These are phyloP conservation scores for Phengaris arion DNA, from an alignment of 2,888 invertebrate genomes.

Conservation along the genomic window DNA sequence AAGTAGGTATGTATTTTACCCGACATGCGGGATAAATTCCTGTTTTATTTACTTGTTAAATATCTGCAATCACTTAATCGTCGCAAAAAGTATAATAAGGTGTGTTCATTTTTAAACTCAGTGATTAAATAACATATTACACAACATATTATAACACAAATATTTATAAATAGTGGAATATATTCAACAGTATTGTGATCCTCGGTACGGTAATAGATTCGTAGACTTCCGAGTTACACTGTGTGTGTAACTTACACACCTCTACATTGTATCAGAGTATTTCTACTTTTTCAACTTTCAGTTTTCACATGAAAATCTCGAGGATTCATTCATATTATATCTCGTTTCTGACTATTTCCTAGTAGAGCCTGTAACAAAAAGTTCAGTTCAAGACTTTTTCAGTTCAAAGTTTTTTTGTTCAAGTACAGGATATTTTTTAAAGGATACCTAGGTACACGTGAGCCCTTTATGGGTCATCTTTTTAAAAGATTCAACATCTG, in stretches of 20 bases:
- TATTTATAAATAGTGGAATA: constrained; percentile 31
- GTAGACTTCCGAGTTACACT: too few relatives aligned
- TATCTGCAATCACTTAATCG: too few relatives aligned
- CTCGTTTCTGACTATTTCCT: constrained; percentile 68
- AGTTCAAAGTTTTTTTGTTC: too few relatives aligned
- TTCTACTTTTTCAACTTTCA: background rate
- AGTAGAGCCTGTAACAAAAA: constrained; percentile 65
- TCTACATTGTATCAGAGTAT: constrained; percentile 34
- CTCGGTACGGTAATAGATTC: background rate
- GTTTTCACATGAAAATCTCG: background rate
- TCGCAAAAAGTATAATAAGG: too few relatives aligned
- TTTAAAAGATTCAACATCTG: too few relatives aligned
- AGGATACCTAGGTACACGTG: too few relatives aligned
- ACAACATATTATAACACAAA: constrained; percentile 5
- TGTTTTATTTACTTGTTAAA: too few relatives aligned
- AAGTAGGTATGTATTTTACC: background rate
- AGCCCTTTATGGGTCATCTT: too few relatives aligned
- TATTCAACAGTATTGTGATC: constrained; percentile 4
- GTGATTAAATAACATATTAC: background rate
- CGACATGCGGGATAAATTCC: too few relatives aligned
- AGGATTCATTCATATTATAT: constrained; percentile 56
- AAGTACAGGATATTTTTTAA: too few relatives aligned
- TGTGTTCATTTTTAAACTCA: background rate
- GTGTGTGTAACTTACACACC: constrained; percentile 39
- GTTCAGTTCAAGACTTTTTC: background rate